These are phyloP conservation scores for Coracias cyanogaster DNA, from an alignment of 2,797 vertebrate species.

Conservation along the genomic window DNA sequence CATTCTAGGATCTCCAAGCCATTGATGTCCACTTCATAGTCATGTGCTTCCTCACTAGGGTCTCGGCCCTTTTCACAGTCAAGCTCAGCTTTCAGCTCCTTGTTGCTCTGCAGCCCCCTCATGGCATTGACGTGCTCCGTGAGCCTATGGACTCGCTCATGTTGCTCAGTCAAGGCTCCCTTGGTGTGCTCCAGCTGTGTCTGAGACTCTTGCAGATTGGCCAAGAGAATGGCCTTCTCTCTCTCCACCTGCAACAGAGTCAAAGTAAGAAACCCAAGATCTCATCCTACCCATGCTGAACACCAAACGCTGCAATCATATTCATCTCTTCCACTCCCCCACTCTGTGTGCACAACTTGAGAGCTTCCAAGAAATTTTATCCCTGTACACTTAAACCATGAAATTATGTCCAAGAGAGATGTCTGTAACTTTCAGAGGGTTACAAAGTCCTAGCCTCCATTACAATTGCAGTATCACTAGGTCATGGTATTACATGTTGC, in stretches of 20 bases:
- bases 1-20: slow-evolving; percentile 95
- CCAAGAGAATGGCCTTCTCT: slow-evolving; percentile 91
- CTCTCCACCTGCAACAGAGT: slow-evolving; percentile 88
- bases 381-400: not conserved
- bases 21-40: slow-evolving; percentile 90
- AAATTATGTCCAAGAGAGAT: not conserved
- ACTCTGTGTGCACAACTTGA: not conserved
- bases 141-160: slow-evolving; percentile 89
- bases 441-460: not conserved
- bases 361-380: not conserved
- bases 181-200: slow-evolving; percentile 96
- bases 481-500: not conserved
- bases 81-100: slow-evolving; percentile 85
- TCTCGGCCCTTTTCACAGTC: slow-evolving; percentile 85
- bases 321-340: not conserved
- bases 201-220: slow-evolving; percentile 94
- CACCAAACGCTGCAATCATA: not conserved
- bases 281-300: accelerated
- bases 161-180: slow-evolving; percentile 94
- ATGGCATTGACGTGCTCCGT: slow-evolving; percentile 89
- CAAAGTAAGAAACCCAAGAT: not conserved
- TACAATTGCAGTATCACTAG: not conserved
- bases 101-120: slow-evolving; percentile 87
- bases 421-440: accelerated
- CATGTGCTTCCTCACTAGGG: slow-evolving; percentile 80